Base-by-base conservation (phyloP, 2,113 vertebrate genomes). In the Lasiurus borealis region DNA sequence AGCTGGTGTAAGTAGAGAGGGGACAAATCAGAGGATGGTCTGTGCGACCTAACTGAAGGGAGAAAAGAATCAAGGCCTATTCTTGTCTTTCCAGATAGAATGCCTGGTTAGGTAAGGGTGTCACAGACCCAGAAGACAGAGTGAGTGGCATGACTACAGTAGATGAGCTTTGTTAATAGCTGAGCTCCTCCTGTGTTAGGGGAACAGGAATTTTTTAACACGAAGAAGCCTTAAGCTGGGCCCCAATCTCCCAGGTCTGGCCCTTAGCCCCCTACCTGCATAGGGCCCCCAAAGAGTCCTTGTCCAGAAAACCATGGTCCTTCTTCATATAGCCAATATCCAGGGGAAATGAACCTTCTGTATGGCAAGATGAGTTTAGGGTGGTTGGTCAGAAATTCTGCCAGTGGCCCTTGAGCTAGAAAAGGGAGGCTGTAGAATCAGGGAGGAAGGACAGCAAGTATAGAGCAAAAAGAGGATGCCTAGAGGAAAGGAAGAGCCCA, bases 241-340 rank as follows among this genome's bases (percentile, higher is more conserved):
- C 78, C 44, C 21, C 69, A 83, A 52, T 3, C 64, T 90, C 89
- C 62, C 64, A 88, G 36, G 6, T n/a, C 10, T 48, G 13, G 15
- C 1, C 0, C 0, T 25, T 31, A 57, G 76, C 19, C 48, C n/a
- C 0, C 88, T 98, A 99, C 98, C 99, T 99, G 98, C 99, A 99
- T 89, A 99, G 97, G 59, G 99, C 98, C 97, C 98, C 98, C 94
- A 99, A 98, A 91, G 98, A 99, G 97, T 99, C 99, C 95, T 98
- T 96, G 95, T 99, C 99, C 98, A 99, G 97, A 98, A 99, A 99
- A 97, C 96, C 75, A 95, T 99, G 99, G 96, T 99, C 98, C 91
- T 98, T 99, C 97, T 98, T 98, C 98, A 99, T 99, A 92, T 98
- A 98, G 0, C 95, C 16, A 71, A 99, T 98, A 97, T 99, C 98